These are phyloP conservation scores for Pteropus rufus DNA, from an alignment of 2,797 vertebrate species.

Conservation along the genomic window DNA sequence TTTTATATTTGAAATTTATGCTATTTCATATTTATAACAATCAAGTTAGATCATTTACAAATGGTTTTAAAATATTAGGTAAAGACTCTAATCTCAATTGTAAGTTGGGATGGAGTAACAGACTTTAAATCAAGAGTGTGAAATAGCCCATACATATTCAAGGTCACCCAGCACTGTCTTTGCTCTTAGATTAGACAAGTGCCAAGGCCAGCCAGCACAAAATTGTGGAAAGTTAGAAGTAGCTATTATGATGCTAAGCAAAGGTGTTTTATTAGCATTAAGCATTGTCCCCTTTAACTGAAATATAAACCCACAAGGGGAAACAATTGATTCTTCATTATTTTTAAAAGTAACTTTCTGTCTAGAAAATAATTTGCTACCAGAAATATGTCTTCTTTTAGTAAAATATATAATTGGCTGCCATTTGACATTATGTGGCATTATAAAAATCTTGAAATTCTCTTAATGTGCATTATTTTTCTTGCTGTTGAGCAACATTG, in stretches of 20 bases:
- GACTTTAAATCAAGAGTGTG: not conserved
- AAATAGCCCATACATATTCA: not conserved
- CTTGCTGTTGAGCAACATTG: conserved; percentile 20
- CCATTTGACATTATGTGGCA: conserved; percentile 62
- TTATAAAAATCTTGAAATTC: conserved; percentile 67
- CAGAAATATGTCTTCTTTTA: conserved; percentile 63
- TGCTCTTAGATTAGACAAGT: conserved; percentile 35
- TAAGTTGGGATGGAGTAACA: not conserved
- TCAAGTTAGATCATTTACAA: not conserved
- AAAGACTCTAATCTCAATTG: not conserved
- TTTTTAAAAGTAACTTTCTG: conserved; percentile 19
- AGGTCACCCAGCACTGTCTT: not conserved
- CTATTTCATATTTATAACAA: not conserved
- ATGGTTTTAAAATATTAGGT: not conserved
- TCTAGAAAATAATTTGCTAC: conserved; percentile 50
- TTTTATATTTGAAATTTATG: not conserved
- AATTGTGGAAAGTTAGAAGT: not conserved
- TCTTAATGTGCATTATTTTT: conserved; percentile 16
- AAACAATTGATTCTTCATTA: conserved; percentile 47
- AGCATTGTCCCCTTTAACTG: conserved; percentile 11
- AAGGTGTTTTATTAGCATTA: conserved; percentile 51
- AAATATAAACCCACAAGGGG: conserved; percentile 33
- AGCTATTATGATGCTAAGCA: conserved; percentile 42
- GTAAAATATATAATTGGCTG: conserved; percentile 52
- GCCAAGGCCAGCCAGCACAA: not conserved